These are phyloP conservation scores for Cyrtorhinus lividipennis DNA, from an alignment of 1,140 invertebrate species.

Conservation along the genomic window DNA sequence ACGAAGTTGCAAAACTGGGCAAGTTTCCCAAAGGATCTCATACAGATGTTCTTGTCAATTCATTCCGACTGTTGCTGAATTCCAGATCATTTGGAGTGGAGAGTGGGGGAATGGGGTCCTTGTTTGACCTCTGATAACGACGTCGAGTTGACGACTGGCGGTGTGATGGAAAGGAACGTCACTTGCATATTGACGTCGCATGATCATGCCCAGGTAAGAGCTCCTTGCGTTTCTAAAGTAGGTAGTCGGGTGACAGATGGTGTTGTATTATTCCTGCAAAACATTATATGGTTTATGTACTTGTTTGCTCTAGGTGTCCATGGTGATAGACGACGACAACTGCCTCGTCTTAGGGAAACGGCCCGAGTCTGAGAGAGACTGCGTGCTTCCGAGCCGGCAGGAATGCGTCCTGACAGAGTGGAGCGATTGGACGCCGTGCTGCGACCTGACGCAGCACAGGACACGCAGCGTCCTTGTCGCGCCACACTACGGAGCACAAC, in stretches of 20 bases:
- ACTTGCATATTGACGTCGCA: conserved; percentile 26
- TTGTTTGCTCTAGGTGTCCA: neutral
- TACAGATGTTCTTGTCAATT: no score
- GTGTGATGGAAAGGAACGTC: conserved; percentile 27
- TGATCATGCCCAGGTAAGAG: conserved; percentile 24
- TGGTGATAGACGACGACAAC: conserved; percentile 28
- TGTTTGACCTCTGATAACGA: conserved; percentile 20
- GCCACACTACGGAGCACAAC: conserved; percentile 27
- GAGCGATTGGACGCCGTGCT: conserved; percentile 27
- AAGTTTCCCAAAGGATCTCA: no score
- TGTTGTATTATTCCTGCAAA: neutral
- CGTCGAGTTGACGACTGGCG: conserved; percentile 19
- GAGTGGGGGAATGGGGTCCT: conserved; percentile 28
- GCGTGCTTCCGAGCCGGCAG: conserved; percentile 26
- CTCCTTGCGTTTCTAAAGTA: neutral
- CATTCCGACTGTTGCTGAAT: no score
- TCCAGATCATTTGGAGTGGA: conserved; percentile 29
- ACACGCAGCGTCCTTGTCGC: conserved; percentile 27
- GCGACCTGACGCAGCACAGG: conserved; percentile 24
- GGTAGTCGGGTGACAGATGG: neutral
- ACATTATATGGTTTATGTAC: neutral
- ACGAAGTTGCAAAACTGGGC: no score
- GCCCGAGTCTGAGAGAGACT: conserved; percentile 26
- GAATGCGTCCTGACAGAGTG: conserved; percentile 29
- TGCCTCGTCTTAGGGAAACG: conserved; percentile 26